Percentiles rank a stretch among this genome's conserved stretches.
phyloP scores from a whole-genome alignment of 2,888 invertebrate species.

The Thecocarcelia acutangulata region DNA sequence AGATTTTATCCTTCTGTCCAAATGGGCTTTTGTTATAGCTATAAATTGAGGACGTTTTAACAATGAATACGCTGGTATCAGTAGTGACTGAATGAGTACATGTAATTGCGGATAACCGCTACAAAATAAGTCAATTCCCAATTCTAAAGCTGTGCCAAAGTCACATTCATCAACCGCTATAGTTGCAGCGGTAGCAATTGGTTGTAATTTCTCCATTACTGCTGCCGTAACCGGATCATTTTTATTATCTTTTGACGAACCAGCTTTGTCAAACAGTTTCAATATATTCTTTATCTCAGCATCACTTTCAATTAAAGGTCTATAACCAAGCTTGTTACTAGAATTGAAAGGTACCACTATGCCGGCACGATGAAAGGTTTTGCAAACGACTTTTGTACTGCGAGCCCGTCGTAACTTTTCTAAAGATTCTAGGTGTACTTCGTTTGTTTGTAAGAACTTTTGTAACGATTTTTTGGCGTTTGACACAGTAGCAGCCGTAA shows the following conservation, averaged over 20 bases:
- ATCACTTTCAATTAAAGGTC: slow-evolving; percentile 87
- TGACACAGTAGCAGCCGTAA: slow-evolving; percentile 84
- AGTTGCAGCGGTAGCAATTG: slow-evolving; percentile 87
- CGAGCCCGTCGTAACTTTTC: slow-evolving; percentile 84
- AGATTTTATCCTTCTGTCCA: slow-evolving; percentile 86
- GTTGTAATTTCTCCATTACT: slow-evolving; percentile 87
- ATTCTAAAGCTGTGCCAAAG: slow-evolving; percentile 95
- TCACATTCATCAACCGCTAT: slow-evolving; percentile 95
- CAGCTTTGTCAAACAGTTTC: slow-evolving; percentile 84
- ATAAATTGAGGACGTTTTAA: slow-evolving; percentile 88
- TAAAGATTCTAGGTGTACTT: slow-evolving; percentile 84
- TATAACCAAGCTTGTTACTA: slow-evolving; percentile 92
- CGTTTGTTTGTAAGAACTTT: slow-evolving; percentile 84
- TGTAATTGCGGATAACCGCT: slow-evolving; percentile 88
- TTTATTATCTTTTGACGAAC: slow-evolving; percentile 81
- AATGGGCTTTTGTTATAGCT: slow-evolving; percentile 88
- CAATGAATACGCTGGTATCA: slow-evolving; percentile 89
- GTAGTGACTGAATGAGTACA: slow-evolving; percentile 84
- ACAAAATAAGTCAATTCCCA: slow-evolving; percentile 92
- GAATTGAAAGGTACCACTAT: slow-evolving; percentile 92
- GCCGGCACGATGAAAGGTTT: slow-evolving; percentile 90
- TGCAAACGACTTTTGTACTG: slow-evolving; percentile 85
- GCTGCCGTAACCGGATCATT: slow-evolving; percentile 83
- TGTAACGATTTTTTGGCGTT: slow-evolving; percentile 85
- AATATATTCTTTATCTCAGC: slow-evolving; percentile 87